Conservation (phyloP, 2,797 vertebrate species). For the Poecilia velifera region DNA sequence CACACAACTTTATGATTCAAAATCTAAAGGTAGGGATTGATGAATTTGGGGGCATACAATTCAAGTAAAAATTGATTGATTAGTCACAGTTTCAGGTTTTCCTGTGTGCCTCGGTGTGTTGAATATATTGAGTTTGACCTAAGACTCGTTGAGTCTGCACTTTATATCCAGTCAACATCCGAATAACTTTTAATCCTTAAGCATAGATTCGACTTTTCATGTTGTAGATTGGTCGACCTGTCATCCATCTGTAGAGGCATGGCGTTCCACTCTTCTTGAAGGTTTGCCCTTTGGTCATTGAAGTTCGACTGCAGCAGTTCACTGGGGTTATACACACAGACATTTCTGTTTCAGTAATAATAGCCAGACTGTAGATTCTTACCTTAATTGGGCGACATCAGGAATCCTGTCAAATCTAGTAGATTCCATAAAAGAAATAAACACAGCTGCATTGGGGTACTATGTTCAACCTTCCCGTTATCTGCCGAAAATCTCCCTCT, state of each 20-base stretch:
- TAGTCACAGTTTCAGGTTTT: too few species aligned
- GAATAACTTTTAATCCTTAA: background rate
- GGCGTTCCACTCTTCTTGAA: background rate
- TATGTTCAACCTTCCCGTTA: background rate
- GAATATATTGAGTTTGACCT: too few species aligned
- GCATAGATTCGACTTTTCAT: background rate
- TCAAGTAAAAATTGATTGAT: too few species aligned
- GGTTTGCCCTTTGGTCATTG: background rate
- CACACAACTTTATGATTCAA: too few species aligned
- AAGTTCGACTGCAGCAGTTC: background rate
- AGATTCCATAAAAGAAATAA: background rate
- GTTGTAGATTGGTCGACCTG: background rate
- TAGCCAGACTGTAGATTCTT: background rate
- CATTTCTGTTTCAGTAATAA: background rate
- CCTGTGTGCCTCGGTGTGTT: too few species aligned
- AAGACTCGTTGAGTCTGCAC: too few species aligned
- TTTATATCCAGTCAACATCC: background rate
- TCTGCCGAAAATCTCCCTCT: background rate
- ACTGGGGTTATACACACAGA: background rate
- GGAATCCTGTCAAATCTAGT: background rate
- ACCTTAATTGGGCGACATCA: background rate
- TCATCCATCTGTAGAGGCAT: background rate
- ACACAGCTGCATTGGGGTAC: background rate
- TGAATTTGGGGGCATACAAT: too few species aligned
- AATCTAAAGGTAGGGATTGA: too few species aligned